These are phyloP conservation scores for Orthosia incerta DNA, from an alignment of 2,888 invertebrate genomes.

Conservation along the genomic window DNA sequence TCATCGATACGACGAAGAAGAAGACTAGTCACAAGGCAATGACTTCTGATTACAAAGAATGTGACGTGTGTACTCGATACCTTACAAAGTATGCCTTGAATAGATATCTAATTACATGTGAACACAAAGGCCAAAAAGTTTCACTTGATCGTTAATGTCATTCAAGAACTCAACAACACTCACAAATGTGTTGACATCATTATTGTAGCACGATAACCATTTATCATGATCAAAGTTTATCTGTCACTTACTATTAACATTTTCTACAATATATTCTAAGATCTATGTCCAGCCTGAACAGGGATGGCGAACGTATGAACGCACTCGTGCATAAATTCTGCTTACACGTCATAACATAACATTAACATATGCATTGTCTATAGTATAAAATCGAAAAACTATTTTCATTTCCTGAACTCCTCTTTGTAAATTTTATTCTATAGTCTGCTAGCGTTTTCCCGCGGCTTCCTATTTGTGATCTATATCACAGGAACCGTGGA, in stretches of 20 bases:
- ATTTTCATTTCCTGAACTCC: background rate
- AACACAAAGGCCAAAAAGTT: conserved; percentile 31
- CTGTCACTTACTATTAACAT: conserved; percentile 21
- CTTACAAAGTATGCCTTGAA: conserved; percentile 11
- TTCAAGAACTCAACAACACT: conserved; percentile 24
- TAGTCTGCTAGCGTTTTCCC: no score
- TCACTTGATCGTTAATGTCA: conserved; percentile 30
- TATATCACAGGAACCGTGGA: no score
- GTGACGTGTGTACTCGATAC: conserved; percentile 18
- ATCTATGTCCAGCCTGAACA: background rate
- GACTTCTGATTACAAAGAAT: conserved; percentile 19
- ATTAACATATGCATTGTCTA: background rate
- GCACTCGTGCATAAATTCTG: background rate
- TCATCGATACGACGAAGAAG: no score
- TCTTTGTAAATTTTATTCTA: background rate
- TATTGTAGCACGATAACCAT: conserved; percentile 32
- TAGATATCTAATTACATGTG: conserved; percentile 13
- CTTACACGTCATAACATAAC: no score
- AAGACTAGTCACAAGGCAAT: background rate
- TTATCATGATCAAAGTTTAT: conserved; percentile 44
- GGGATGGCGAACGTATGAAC: background rate
- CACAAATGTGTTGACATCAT: conserved; percentile 27
- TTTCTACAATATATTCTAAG: conserved; percentile 31
- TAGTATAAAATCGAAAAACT: background rate
- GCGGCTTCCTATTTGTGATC: no score